phyloP scores from a whole-genome alignment of 92 coral and sea anemone species.

The Palythoa heliodiscus region DNA sequence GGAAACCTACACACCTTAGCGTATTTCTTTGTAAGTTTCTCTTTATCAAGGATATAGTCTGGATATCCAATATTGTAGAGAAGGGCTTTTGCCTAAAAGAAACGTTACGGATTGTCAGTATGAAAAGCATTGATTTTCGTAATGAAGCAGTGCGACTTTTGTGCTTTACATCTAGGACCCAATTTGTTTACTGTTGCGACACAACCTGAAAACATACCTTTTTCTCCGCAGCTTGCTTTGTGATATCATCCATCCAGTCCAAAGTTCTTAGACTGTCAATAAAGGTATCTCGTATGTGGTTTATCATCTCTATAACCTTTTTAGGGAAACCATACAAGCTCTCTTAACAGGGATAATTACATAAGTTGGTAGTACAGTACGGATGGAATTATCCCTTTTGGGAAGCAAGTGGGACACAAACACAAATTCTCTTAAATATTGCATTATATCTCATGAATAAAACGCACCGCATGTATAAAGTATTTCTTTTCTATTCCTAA shows the following conservation, averaged over 20 bases:
- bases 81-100: conserved; percentile 25
- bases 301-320: conserved; percentile 35
- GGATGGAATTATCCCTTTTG: too few species aligned
- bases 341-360: not conserved
- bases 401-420: too few species aligned
- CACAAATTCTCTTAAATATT: too few species aligned
- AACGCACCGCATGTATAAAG: too few species aligned
- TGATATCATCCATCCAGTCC: conserved; percentile 38
- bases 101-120: not conserved
- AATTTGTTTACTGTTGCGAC: not conserved
- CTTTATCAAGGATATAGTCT: conserved; percentile 23
- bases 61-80: conserved; percentile 39
- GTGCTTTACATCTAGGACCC: not conserved
- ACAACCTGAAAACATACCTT: not conserved
- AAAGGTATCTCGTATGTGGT: conserved; percentile 22
- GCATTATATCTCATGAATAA: too few species aligned
- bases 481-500: too few species aligned
- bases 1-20: not conserved
- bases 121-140: not conserved
- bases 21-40: conserved; percentile 28
- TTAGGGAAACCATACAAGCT: not conserved
- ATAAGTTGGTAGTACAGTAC: too few species aligned
- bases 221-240: conserved; percentile 28
- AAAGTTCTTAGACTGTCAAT: conserved; percentile 12
- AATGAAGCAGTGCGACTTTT: not conserved